Evolutionary conservation across 2,888 invertebrate species (phyloP), one percentile per base, ranked within the genome.

Genomic region (Diloba caeruleocephala): DNA sequence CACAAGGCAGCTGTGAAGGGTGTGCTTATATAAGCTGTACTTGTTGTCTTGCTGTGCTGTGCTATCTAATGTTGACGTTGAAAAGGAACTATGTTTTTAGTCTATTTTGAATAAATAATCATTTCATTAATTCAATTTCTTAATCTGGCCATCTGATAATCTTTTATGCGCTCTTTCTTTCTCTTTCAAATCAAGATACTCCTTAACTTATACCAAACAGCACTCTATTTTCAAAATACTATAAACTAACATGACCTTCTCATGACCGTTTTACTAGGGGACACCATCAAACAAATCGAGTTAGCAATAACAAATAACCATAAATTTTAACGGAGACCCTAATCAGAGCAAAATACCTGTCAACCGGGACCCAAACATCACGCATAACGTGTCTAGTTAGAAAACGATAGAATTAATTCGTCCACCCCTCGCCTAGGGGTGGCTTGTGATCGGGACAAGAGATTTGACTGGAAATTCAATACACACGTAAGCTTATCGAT

Each of bases 331-430:
- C 56, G 33, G 33, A 43, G 37, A 72, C 71, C 71, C 63, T 44
- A 70, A 70, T 72, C 72, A 69, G 44, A 51, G 50, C 63, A 58
- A 70, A 72, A 71, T 64, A 70, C 60, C 71, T 67, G 71, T 71
- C 71, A 67, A 42, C 64, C 57, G 51, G 44, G 31, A 42, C 50
- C 43, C 48, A 43, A 23, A 28, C 66, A 60, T 46, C 66, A 48
- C 59, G 33, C 42, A 43, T 29, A 50, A 61, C 60, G 56, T 64
- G 67, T 67, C 60, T 56, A 56, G 60, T 66, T 59, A 57, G 45
- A 43, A 51, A 56, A 58, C 63, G 70, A 69, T 69, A 49, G 60
- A 67, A 67, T 70, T 72, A 70, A 69, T 65, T 48, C 51, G 34
- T 21, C 21, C 31, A 12, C 5, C 34, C 25, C 29, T 12, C 19